Evolutionary conservation across 2,797 vertebrate species (phyloP), one percentile per base, ranked within the genome.

Genomic region (Pogoniulus pusillus): DNA sequence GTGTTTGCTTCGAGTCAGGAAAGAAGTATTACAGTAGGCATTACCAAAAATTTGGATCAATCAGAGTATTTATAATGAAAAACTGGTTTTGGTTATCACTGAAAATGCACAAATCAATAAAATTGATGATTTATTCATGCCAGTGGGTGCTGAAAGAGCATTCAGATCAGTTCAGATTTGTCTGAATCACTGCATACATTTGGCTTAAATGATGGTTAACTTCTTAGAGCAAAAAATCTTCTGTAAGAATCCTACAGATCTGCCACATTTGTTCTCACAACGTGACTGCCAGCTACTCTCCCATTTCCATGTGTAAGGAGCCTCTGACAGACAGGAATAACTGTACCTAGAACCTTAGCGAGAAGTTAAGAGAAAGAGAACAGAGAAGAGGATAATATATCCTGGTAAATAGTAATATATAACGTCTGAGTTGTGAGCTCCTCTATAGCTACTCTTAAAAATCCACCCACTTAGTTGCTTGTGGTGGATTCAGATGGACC

Each of bases 181-280:
- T 81, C 87, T 87, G 80, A 93, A 91, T 85, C 68, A 72, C 74
- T 78, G 63, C 32, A 29, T 75, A 43, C 5, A 29, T 78, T 86
- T 85, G 79, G 35, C 68, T 92, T 84, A 68, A 69, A 64, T 37
- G 78, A 64, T 13, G 54, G 72, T 57, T 80, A 93, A 93, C 80
- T 82, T 75, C 79, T 85, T 65, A 74, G 14, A 94, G 83, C 35
- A 74, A 65, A 87, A 87, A 82, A 49, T 62, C 79, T 96, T 83
- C 85, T 85, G 80, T 27, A 77, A 74, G 66, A 87, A 58, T 87
- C 93, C 73, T 53, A 91, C 49, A 85, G 63, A 91, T 66, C 77
- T 37, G 64, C 51, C 32, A 66, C 63, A 66, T 88, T 15, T 84
- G 32, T 89, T 93, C 87, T 90, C 58, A 49, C 75, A 88, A 60